These are phyloP conservation scores for Dermochelys coriacea DNA, from an alignment of 2,797 vertebrate genomes.

Conservation along the genomic window DNA sequence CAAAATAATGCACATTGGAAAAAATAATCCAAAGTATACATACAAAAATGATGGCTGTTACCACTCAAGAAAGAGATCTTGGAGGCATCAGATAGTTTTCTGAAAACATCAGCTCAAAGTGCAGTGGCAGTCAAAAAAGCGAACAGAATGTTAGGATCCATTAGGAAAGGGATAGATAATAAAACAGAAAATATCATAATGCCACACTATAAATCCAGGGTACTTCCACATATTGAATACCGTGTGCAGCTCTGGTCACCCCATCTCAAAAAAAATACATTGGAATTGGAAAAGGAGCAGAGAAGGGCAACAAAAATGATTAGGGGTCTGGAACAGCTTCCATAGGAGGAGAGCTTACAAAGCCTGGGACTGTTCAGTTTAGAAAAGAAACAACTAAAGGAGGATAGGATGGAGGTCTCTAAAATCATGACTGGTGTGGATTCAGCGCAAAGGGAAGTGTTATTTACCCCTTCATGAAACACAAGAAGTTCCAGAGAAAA, in stretches of 20 bases:
- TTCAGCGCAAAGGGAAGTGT: not conserved
- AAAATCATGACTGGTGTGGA: not conserved
- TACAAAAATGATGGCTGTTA: not conserved
- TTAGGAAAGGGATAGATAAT: not conserved
- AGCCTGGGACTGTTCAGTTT: not conserved
- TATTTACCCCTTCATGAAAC: not conserved
- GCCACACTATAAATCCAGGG: not conserved
- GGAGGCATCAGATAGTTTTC: not conserved
- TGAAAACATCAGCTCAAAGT: not conserved
- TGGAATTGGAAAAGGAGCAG: not conserved
- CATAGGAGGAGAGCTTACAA: not conserved
- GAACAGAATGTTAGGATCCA: not conserved
- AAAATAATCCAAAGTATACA: not conserved
- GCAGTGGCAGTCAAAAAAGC: not conserved
- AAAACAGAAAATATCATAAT: not conserved
- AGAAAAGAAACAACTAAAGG: not conserved
- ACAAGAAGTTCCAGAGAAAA: not conserved
- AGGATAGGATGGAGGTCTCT: not conserved
- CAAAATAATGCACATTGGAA: not conserved
- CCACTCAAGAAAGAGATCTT: not conserved
- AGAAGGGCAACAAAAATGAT: not conserved
- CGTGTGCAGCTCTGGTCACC: not conserved
- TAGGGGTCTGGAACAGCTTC: not conserved
- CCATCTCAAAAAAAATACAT: not conserved
- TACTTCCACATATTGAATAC: not conserved